Evolutionary conservation across 2,888 invertebrate genomes (phyloP).

Genomic region (Beris morrisii): DNA sequence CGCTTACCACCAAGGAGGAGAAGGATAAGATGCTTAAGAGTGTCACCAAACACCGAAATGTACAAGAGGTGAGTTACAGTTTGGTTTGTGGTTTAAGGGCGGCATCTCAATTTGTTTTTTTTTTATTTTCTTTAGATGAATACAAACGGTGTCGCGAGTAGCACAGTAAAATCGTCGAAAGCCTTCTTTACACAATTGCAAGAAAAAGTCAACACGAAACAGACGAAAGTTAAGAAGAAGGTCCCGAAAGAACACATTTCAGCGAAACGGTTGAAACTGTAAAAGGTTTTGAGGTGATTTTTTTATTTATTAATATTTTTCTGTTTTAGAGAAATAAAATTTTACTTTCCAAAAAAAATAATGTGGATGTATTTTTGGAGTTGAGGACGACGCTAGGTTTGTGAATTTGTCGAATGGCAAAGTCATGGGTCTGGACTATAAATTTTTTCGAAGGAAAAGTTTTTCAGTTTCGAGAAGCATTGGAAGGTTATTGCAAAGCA

Average conservation of each 20-base stretch:
- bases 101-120: slow-evolving; percentile 39
- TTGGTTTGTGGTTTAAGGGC: slow-evolving; percentile 22
- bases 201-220: slow-evolving; percentile 63
- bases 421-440: too few relatives aligned
- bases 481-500: too few relatives aligned
- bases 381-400: too few relatives aligned
- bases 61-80: slow-evolving; percentile 59
- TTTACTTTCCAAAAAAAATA: too few relatives aligned
- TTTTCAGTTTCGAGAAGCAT: too few relatives aligned
- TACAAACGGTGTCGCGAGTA: slow-evolving; percentile 54
- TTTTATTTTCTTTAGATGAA: slow-evolving; percentile 56
- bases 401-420: too few relatives aligned
- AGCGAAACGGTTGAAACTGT: slow-evolving; percentile 68
- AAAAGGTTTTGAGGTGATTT: slow-evolving; percentile 43
- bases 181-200: slow-evolving; percentile 86
- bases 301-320: not conserved
- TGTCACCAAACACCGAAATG: slow-evolving; percentile 66
- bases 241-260: slow-evolving; percentile 50
- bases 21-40: slow-evolving; percentile 63
- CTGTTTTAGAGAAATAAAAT: slow-evolving; percentile 19
- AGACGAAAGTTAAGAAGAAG: slow-evolving; percentile 57
- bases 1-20: slow-evolving; percentile 60
- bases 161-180: slow-evolving; percentile 70
- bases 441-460: too few relatives aligned
- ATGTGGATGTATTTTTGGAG: too few relatives aligned